A percentile compares a stretch with the other conserved stretches of the same genome.
These are phyloP conservation scores for Chrysemys picta DNA, from an alignment of 2,113 vertebrate species.

Conservation along the genomic window DNA sequence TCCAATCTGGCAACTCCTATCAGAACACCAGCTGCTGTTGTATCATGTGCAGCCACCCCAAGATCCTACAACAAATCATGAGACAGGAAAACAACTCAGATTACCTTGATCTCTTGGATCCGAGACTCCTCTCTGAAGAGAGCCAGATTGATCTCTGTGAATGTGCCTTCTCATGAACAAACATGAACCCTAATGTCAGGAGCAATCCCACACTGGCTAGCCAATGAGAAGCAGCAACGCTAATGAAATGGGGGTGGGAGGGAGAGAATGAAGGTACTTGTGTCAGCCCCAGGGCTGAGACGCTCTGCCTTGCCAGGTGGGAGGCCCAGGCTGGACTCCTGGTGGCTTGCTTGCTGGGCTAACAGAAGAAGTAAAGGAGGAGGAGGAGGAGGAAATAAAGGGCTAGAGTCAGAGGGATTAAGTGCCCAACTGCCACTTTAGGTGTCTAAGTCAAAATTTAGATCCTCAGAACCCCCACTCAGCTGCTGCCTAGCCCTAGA, in stretches of 20 bases:
- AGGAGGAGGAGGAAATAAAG: neutral
- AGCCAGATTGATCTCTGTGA: neutral
- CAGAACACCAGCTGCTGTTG: neutral
- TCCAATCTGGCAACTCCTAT: too few relatives aligned
- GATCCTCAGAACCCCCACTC: too few relatives aligned
- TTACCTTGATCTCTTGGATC: neutral
- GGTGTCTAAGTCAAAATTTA: neutral
- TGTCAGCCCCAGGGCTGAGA: neutral
- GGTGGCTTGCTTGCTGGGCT: neutral
- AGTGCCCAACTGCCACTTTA: neutral
- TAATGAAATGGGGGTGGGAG: neutral
- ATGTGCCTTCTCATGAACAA: neutral
- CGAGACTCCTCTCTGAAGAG: neutral
- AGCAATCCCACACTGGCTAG: neutral
- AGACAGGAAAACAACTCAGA: neutral
- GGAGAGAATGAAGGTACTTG: neutral
- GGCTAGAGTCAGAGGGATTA: neutral
- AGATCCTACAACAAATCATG: neutral
- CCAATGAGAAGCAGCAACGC: neutral
- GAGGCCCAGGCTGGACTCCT: neutral
- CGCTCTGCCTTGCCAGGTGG: neutral
- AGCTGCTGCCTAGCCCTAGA: too few relatives aligned
- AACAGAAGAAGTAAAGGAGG: neutral
- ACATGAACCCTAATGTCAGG: neutral
- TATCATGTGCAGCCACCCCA: too few relatives aligned